Base-by-base conservation (phyloP, 2,888 invertebrate species). In the Anoplius nigerrimus region DNA sequence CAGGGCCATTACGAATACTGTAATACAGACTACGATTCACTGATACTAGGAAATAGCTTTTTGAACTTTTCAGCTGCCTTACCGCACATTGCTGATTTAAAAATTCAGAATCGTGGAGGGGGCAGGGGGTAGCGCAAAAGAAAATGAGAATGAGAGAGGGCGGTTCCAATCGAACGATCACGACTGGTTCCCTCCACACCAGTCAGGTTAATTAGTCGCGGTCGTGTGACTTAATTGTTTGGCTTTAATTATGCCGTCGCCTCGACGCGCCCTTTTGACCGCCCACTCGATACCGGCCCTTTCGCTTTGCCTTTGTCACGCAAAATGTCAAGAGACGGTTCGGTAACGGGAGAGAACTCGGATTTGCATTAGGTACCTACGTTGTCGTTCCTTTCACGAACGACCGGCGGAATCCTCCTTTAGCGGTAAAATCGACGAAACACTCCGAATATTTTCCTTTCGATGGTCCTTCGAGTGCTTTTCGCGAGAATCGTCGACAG, bases 301-400 rank as follows among this genome's bases (percentile, higher is more conserved):
- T 63, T 45, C 57, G 48, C 61, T 46, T 42, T 57, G 34, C 34
- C 66, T 24, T 60, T 56, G 27, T 34, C 34, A 20, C 51, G 56
- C 60, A 24, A 46, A 52, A 66, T 64, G 63, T 64, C 16, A 52
- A 46, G 34, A 58, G 27, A 52, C 48, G 48, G 42, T 42, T 56
- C 18, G 42, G 43, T 48, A 52, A n/a, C n/a, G 53, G 53, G 62
- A 62, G 62, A 54, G 68, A 70, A 51, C 34, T 21, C 27, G 53
- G 66, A 71, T 76, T 71, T 69, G 43, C 76, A 62, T 76, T 71
- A 67, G 58, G 20, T 46, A 27, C 21, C 42, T 61, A 54, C 27
- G 27, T 24, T 42, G 63, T 63, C 20, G 27, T 53, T 21, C 57
- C 53, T 6, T 27, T 27, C 27, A 27, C 4, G 27, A 27, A 27